Percentiles rank a stretch among this genome's conserved stretches.
phyloP scores from a whole-genome alignment of 2,113 vertebrate genomes.

The Platysternon megacephalum region DNA sequence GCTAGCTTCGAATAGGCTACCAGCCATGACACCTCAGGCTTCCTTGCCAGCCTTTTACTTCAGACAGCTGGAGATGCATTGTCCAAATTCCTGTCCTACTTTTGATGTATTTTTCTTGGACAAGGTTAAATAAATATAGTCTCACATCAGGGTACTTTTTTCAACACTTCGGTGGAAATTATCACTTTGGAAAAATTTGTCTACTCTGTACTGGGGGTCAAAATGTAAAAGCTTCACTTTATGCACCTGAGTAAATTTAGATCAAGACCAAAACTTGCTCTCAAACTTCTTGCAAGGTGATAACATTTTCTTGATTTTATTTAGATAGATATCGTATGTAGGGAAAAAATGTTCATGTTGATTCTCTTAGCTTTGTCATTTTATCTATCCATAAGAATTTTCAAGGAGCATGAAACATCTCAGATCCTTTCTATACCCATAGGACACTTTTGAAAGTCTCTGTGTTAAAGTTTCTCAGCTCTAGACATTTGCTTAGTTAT shows the following conservation, averaged over 20 bases:
- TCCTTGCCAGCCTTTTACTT: background rate
- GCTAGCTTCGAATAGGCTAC: background rate
- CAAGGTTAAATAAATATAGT: background rate
- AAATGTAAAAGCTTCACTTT: background rate
- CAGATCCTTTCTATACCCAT: conserved; percentile 9
- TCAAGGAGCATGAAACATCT: background rate
- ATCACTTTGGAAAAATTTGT: background rate
- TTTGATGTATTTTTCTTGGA: background rate
- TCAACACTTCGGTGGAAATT: background rate
- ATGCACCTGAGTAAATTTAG: conserved; percentile 26
- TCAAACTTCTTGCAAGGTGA: background rate
- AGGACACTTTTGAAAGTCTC: conserved; percentile 29
- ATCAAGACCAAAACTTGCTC: background rate
- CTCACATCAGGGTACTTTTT: background rate
- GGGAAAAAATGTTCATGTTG: background rate
- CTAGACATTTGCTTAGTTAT: conserved; percentile 35
- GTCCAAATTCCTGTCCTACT: background rate
- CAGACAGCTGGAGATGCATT: background rate
- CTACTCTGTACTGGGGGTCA: background rate
- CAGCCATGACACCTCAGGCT: background rate
- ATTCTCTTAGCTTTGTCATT: background rate
- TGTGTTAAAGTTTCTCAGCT: background rate
- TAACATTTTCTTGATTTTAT: conserved; percentile 19
- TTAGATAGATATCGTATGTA: background rate
- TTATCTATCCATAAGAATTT: background rate